Conservation (phyloP, 2,797 vertebrate species). For the Anas bernieri region DNA sequence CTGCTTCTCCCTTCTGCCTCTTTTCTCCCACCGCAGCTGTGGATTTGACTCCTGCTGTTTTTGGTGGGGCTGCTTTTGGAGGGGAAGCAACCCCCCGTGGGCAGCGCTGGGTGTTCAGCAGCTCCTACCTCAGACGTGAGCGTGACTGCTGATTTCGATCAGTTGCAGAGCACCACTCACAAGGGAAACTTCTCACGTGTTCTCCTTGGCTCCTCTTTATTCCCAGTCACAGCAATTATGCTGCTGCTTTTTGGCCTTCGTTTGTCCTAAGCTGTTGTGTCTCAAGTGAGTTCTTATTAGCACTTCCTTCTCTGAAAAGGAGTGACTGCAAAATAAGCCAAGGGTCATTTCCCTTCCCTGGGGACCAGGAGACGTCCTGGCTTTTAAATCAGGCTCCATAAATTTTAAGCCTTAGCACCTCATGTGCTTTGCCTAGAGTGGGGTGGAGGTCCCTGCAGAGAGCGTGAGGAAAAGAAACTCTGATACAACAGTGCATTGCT, state of each 20-base stretch:
- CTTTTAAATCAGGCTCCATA: constrained; percentile 38
- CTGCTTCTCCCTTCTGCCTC: not conserved
- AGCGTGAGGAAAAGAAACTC: not conserved
- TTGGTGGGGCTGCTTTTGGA: not conserved
- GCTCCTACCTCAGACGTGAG: not conserved
- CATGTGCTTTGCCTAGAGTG: not conserved
- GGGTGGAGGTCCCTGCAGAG: not conserved
- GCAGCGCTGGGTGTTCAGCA: not conserved
- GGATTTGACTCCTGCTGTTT: too few species aligned
- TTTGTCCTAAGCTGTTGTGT: constrained; percentile 28
- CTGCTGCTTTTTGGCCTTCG: constrained; percentile 7
- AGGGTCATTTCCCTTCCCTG: constrained; percentile 64
- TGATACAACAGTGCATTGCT: not conserved
- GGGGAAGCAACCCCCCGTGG: not conserved
- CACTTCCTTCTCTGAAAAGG: constrained; percentile 60
- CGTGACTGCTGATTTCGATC: not conserved
- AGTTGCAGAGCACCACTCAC: fast-evolving
- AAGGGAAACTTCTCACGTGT: not conserved
- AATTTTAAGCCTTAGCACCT: constrained; percentile 36
- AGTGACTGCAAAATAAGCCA: constrained; percentile 65
- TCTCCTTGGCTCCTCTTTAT: constrained; percentile 23
- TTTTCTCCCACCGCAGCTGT: not conserved
- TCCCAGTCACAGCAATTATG: constrained; percentile 12
- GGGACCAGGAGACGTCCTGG: constrained; percentile 39
- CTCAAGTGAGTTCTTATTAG: constrained; percentile 18